Evolutionary conservation across 2,797 vertebrate species (phyloP), one percentile per base, ranked within the genome.

Genomic region (Myotis findleyi): DNA sequence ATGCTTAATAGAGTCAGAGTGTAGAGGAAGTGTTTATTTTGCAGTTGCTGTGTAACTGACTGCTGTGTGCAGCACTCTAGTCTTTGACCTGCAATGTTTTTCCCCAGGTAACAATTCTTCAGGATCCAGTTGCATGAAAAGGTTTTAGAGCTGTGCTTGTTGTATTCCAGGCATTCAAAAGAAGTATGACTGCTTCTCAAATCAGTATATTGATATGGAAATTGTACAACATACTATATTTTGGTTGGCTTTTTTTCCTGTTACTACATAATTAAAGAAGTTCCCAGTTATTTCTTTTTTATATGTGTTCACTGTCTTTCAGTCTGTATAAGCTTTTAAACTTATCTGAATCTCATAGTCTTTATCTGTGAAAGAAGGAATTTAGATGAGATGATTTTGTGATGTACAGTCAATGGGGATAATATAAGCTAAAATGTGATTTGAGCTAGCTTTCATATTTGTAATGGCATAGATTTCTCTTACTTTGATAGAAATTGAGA

Each of bases 401-500:
- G 71, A 87, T 53, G 33, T 80, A 30, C 0, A 38, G 21, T 80
- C 82, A 83, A 8, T 93, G 51, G 44, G 13, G 53, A 62, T 88
- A 84, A 25, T 87, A 36, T 13, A 81, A 76, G 49, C 69, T 93
- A 57, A 79, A 82, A 85, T 93, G 11, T 41, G 82, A 85, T 86
- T 94, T 84, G 80, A 59, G 36, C 18, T 53, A 91, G 49, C 20
- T 71, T 79, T 87, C 16, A 5, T 83, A 76, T 81, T 87, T 92
- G 33, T 82, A 83, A 49, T 49, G 21, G 27, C 27, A 71, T 27
- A 6, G 2, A 59, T 83, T 84, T 96, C 11, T 84, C 41, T 68
- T 75, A 44, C 38, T 68, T 16, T 96, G n/a, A 36, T 73, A 75
- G 64, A 94, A 91, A 53, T 59, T 93, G 44, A 91, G 79, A 86